Base-by-base conservation (phyloP, 2,797 vertebrate genomes). In the Alfaro cultratus region DNA sequence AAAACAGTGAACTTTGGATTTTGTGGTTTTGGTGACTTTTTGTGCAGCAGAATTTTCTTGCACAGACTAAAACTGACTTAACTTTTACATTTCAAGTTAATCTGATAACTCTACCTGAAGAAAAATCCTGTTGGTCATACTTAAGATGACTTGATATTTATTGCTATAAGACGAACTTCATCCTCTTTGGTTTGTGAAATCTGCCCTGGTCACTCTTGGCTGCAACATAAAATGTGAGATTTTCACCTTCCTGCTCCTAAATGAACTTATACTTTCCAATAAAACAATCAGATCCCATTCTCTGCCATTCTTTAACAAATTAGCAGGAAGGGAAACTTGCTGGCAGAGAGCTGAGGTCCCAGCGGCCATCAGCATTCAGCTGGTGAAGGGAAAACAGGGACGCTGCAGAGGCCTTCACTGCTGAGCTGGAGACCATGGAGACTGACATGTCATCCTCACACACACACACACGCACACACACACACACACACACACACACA, bases 281-380 rank as follows among this genome's bases (percentile, higher is more conserved):
- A 51, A 51, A 70, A 51, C 26, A 49, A 41, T 41, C n/a, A 29
- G 39, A 70, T 70, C 39, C 39, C 12, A 70, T 70, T 45, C 43
- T 68, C 53, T 60, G 51, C n/a, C 18, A 21, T 34, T 74, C 8
- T 74, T 4, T 26, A 57, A 13, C 5, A n/a, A 74, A 67, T 45
- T 62, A 77, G 62, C 16, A 74, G 34, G 68, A 36, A 18, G 60
- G 34, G 21, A 77, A n/a, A 49, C 36, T 73, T 41, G 36, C 36
- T 34, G 68, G 79, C n/a, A 49, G 82, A 68, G 80, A 73, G 81
- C 75, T 18, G 64, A 4, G 47, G 53, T 86, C 88, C 85, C 84
- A 79, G 81, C 72, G 87, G 88, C 87, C 91, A 87, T 94, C 91
- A 91, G 26, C 91, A 90, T 92, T 90, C 91, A 89, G 91, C 85